Evolutionary conservation across 2,113 vertebrate species (phyloP).

Genomic region (Seriola dumerili): DNA sequence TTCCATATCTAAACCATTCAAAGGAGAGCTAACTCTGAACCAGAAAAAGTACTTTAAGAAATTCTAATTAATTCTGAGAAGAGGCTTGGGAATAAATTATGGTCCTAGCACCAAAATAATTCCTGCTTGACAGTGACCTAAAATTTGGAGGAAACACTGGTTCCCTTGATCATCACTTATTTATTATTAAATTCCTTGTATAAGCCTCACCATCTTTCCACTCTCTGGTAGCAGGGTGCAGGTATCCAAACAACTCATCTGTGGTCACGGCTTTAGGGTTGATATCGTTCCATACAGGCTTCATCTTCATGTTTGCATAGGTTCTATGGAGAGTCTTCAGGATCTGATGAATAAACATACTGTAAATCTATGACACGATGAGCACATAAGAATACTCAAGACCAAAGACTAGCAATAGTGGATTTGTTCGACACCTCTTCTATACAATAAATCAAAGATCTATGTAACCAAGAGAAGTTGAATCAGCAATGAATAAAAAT

Average conservation of each 20-base stretch:
- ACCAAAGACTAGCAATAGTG: neutral
- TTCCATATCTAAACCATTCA: neutral
- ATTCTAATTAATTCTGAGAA: conserved; percentile 37
- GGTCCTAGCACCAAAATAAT: conserved; percentile 38
- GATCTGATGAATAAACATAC: conserved; percentile 68
- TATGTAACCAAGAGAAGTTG: too few species aligned
- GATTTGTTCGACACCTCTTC: neutral
- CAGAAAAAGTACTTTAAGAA: conserved; percentile 4
- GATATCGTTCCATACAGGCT: conserved; percentile 80
- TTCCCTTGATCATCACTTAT: conserved; percentile 30
- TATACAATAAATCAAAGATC: neutral
- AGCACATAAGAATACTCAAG: neutral
- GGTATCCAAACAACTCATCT: conserved; percentile 83
- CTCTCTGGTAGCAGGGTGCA: conserved; percentile 84
- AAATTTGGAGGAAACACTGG: conserved; percentile 9
- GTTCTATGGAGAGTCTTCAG: conserved; percentile 83
- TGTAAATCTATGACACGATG: neutral
- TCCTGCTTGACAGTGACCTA: conserved; percentile 24
- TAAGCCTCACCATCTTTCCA: conserved; percentile 84
- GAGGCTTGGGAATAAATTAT: conserved; percentile 32
- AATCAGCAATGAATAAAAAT: too few species aligned
- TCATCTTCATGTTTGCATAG: conserved; percentile 83
- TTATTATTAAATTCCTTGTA: conserved; percentile 1
- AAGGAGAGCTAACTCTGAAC: neutral
- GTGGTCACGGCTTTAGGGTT: conserved; percentile 86